phyloP scores from a whole-genome alignment of 37 sponge, comb jelly and placozoan species.

The Aplysina aerophoba region DNA sequence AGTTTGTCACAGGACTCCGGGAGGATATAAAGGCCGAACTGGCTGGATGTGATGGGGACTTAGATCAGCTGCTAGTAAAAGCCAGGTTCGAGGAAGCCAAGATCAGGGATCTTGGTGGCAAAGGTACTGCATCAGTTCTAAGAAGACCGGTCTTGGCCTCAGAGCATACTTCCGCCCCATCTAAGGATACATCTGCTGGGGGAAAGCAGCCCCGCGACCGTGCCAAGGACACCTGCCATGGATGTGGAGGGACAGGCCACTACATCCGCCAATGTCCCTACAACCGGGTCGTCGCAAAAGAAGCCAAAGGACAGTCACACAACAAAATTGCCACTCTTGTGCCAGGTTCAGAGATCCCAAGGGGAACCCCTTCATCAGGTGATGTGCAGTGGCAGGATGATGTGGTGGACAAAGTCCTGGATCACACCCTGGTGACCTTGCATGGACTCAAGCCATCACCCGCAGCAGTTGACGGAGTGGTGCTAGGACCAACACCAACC shows the following conservation, averaged over 20 bases:
- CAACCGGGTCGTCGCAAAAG: no score
- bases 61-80: constrained; percentile 32
- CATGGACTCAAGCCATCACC: neutral
- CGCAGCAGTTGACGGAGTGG: neutral
- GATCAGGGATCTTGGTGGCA: constrained; percentile 25
- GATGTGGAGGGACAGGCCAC: no score
- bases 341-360: neutral
- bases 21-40: constrained; percentile 7
- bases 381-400: neutral
- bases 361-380: neutral
- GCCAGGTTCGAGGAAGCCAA: constrained; percentile 54
- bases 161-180: no score
- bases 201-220: no score
- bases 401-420: neutral
- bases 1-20: constrained; percentile 3
- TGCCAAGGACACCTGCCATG: no score
- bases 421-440: neutral
- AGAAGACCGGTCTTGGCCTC: no score
- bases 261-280: no score
- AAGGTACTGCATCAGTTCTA: no score
- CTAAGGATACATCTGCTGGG: no score
- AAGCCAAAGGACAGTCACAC: no score
- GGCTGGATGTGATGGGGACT: constrained; percentile 30
- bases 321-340: no score
- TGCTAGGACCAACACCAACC: constrained; percentile 5